A percentile compares a stretch with the other conserved stretches of the same genome.
Evolutionary conservation across 2,113 vertebrate species (phyloP).

Genomic region (Megalops atlanticus): DNA sequence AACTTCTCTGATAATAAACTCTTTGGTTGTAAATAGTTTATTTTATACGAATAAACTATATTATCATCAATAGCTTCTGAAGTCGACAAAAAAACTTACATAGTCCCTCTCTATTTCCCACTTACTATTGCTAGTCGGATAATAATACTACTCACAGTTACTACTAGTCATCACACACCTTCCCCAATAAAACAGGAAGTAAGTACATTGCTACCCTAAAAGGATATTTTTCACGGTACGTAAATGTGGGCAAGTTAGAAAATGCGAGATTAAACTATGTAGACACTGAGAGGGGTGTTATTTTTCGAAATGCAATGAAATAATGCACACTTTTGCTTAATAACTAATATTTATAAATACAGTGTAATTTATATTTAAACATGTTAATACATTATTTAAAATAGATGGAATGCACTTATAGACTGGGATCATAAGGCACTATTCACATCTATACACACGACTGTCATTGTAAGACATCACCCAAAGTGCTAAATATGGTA

Average conservation of each 20-base stretch:
- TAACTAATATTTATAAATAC: no score
- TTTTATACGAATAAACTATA: no score
- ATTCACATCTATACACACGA: neutral
- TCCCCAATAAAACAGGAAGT: constrained; percentile 13
- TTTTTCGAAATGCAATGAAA: neutral
- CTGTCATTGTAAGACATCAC: accelerated
- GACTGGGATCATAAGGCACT: no score
- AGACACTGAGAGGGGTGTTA: neutral
- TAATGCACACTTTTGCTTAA: neutral
- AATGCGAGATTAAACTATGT: constrained; percentile 20
- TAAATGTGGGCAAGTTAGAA: constrained; percentile 44
- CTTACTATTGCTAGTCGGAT: no score
- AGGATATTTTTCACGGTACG: constrained; percentile 61
- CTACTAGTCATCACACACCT: neutral
- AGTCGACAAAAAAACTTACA: no score
- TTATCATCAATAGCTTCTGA: no score
- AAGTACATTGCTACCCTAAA: constrained; percentile 59
- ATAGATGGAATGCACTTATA: no score
- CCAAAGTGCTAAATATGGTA: constrained; percentile 47
- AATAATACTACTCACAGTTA: neutral
- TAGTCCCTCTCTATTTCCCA: no score
- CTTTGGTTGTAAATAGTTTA: no score
- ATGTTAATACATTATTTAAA: neutral
- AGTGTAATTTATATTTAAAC: no score
- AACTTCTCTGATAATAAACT: no score